Evolutionary conservation across 1,140 invertebrate species (phyloP).

Genomic region (Drosophila sturtevanti): DNA sequence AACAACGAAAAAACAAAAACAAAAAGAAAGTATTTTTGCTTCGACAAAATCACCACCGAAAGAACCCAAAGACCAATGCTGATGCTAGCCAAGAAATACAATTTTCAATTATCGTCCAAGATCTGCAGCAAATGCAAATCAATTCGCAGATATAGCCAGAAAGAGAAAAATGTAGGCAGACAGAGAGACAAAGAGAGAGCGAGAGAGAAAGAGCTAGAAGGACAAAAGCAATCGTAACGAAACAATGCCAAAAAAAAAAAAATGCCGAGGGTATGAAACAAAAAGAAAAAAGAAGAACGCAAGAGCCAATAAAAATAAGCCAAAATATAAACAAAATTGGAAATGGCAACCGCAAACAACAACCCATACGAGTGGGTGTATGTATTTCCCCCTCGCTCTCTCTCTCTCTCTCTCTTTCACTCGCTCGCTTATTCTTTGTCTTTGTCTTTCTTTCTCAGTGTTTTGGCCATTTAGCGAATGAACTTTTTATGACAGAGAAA

Average conservation of each 20-base stretch:
- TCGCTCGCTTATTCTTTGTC: background rate
- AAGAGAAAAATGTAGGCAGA: conserved; percentile 34
- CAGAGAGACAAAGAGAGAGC: background rate
- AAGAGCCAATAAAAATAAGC: conserved; percentile 69
- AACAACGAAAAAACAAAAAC: no score
- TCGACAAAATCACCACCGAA: background rate
- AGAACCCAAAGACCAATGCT: background rate
- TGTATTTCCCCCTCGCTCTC: background rate
- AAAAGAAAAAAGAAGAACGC: background rate
- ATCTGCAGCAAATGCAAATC: conserved; percentile 62
- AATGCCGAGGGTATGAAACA: background rate
- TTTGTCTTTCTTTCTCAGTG: no score
- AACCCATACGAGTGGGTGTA: conserved; percentile 6
- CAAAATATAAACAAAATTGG: conserved; percentile 73
- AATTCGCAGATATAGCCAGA: conserved; percentile 45
- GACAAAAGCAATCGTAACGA: conserved; percentile 35
- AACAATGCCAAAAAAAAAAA: conserved; percentile 55
- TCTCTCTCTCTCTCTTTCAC: background rate
- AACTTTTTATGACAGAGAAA: conserved; percentile 59
- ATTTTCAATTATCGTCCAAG: conserved; percentile 69
- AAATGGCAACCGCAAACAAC: conserved; percentile 49
- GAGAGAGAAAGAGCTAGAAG: background rate
- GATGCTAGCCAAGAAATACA: conserved; percentile 33
- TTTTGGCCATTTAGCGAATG: conserved; percentile 68
- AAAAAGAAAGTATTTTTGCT: background rate